Percentiles rank a stretch among this genome's conserved stretches.
Evolutionary conservation across 2,797 vertebrate genomes (phyloP).

Genomic region (Hyperoplus immaculatus): DNA sequence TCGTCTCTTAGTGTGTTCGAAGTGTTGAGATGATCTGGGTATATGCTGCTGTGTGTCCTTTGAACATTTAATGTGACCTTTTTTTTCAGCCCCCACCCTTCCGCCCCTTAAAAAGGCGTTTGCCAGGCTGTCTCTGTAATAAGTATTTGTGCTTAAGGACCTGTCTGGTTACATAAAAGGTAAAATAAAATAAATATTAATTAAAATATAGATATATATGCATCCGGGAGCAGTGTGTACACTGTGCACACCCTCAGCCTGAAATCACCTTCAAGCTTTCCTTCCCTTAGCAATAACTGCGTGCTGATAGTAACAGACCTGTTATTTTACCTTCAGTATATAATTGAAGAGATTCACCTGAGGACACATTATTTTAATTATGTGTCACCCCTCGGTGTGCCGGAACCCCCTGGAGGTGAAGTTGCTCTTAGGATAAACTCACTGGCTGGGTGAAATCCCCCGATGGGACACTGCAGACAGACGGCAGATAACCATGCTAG

Average conservation of each 20-base stretch:
- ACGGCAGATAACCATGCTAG: slow-evolving; percentile 2
- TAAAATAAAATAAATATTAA: too few relatives aligned
- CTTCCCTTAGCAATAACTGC: slow-evolving; percentile 25
- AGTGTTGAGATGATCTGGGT: too few relatives aligned
- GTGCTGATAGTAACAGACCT: slow-evolving; percentile 30
- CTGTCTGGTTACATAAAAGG: too few relatives aligned
- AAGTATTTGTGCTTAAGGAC: too few relatives aligned
- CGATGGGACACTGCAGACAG: slow-evolving; percentile 18
- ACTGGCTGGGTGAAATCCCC: slow-evolving; percentile 38
- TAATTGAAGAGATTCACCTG: slow-evolving; percentile 62
- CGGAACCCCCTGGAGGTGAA: slow-evolving; percentile 14
- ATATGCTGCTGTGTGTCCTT: too few relatives aligned
- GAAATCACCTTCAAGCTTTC: slow-evolving; percentile 43
- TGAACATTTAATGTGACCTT: too few relatives aligned
- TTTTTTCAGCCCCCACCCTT: too few relatives aligned
- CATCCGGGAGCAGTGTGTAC: neutral
- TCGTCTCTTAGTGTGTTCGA: too few relatives aligned
- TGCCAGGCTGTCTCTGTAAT: too few relatives aligned
- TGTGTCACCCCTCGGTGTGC: slow-evolving; percentile 62
- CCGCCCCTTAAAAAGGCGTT: too few relatives aligned
- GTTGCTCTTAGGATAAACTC: slow-evolving; percentile 54
- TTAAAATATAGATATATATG: neutral
- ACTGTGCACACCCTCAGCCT: neutral
- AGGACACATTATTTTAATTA: slow-evolving; percentile 82
- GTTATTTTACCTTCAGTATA: slow-evolving; percentile 53